phyloP scores from a whole-genome alignment of 2,113 vertebrate genomes.

The Litocranius walleri region DNA sequence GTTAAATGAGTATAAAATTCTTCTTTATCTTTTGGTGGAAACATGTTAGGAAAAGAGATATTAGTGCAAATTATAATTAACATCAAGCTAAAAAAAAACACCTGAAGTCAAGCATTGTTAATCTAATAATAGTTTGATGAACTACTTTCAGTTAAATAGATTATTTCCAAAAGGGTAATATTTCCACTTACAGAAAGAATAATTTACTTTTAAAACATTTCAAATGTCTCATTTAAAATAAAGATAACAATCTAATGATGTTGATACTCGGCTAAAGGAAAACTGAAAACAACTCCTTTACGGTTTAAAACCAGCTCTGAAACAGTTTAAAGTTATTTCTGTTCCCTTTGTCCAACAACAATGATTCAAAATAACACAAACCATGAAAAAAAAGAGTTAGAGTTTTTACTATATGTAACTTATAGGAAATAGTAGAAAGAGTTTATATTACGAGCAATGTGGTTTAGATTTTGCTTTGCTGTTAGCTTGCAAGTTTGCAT shows the following conservation, averaged over 20 bases:
- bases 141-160: background rate
- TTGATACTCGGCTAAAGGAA: background rate
- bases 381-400: background rate
- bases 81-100: background rate
- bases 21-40: background rate
- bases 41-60: background rate
- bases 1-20: background rate
- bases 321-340: background rate
- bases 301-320: background rate
- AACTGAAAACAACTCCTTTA: background rate
- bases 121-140: background rate
- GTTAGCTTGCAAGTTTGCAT: background rate
- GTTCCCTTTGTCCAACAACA: background rate
- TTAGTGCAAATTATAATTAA: background rate
- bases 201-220: background rate
- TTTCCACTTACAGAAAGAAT: background rate
- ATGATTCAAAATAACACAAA: background rate
- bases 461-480: background rate
- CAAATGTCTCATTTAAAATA: slow-evolving; percentile 15
- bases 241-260: background rate
- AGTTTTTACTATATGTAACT: background rate
- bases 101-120: background rate
- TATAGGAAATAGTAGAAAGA: background rate
- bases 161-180: background rate
- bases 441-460: background rate